Evolutionary conservation across 2,797 vertebrate species (phyloP).

Genomic region (Sebastes cheni): DNA sequence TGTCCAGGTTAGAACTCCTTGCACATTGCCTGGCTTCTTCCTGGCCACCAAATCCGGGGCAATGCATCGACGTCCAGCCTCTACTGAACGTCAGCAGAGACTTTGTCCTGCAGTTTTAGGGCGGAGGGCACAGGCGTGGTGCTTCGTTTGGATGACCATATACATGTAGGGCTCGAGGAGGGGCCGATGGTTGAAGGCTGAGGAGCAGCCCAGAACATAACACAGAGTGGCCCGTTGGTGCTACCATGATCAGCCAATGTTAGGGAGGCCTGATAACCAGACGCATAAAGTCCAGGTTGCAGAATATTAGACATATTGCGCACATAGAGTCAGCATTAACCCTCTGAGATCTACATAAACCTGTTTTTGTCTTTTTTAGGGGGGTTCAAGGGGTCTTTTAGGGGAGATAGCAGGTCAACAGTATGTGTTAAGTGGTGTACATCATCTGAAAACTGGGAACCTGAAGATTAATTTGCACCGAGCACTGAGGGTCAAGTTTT

Average conservation of each 20-base stretch:
- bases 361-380: too few relatives aligned
- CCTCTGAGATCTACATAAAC: too few relatives aligned
- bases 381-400: too few relatives aligned
- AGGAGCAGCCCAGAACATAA: not conserved
- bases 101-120: not conserved
- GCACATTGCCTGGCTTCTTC: not conserved
- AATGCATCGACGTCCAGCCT: not conserved
- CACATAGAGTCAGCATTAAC: not conserved
- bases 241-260: not conserved
- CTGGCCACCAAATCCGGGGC: not conserved
- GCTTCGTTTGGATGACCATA: not conserved
- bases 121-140: not conserved
- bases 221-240: not conserved
- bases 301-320: not conserved
- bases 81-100: not conserved
- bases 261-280: not conserved
- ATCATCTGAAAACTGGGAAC: too few relatives aligned
- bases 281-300: not conserved
- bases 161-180: not conserved
- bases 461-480: too few relatives aligned
- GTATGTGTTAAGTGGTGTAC: too few relatives aligned
- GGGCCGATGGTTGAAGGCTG: not conserved
- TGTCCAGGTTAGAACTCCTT: not conserved
- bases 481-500: too few relatives aligned
- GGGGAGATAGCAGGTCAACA: too few relatives aligned